Percentiles rank a stretch among this genome's conserved stretches.
Evolutionary conservation across 1,140 invertebrate genomes (phyloP).

Genomic region (Neodiprion fabricii): DNA sequence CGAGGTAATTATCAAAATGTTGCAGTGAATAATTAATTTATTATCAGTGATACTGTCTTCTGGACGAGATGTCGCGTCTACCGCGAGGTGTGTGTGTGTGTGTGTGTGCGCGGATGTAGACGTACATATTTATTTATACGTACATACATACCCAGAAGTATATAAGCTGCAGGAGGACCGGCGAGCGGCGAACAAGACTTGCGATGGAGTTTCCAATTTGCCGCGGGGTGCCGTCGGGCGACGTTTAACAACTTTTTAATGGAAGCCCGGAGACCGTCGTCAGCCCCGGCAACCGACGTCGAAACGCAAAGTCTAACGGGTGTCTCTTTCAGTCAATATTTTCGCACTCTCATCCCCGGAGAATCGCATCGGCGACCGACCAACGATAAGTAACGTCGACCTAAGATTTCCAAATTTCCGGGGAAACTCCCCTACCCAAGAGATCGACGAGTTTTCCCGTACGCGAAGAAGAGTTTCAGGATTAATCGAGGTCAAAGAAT

Average conservation of each 20-base stretch:
- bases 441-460: no score
- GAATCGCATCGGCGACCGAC: no score
- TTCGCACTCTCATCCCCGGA: no score
- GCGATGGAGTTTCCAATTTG: constrained; percentile 61
- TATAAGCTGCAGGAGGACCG: constrained; percentile 29
- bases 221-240: constrained; percentile 60
- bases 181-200: constrained; percentile 49
- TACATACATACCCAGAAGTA: constrained; percentile 39
- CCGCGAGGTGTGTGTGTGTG: background rate
- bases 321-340: background rate
- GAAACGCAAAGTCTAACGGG: constrained; percentile 45
- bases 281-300: constrained; percentile 46
- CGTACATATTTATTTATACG: constrained; percentile 31
- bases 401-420: no score
- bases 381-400: no score
- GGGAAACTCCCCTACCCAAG: no score
- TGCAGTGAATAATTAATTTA: constrained; percentile 46
- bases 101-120: background rate
- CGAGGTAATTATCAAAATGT: constrained; percentile 40
- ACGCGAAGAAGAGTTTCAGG: no score
- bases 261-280: constrained; percentile 56
- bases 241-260: constrained; percentile 64
- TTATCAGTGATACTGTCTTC: constrained; percentile 38
- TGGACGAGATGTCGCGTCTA: background rate
- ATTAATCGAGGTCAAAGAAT: no score